Conservation (phyloP, 2,888 invertebrate species). For the Leucania comma region DNA sequence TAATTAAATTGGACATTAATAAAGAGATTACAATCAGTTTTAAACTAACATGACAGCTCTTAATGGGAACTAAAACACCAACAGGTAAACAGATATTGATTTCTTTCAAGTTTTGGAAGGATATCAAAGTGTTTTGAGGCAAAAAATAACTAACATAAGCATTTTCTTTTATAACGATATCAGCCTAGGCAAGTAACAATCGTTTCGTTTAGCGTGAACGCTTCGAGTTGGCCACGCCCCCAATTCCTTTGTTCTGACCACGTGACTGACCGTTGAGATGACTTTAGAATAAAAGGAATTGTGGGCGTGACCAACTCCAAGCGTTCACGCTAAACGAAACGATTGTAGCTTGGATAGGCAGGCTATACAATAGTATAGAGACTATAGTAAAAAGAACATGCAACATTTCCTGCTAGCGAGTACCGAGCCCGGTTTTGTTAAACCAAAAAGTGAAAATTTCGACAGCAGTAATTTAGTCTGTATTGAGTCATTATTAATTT, state of each 20-base stretch:
- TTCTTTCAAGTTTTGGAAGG: constrained; percentile 14
- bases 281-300: too few species aligned
- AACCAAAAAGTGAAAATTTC: constrained; percentile 46
- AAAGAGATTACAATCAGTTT: constrained; percentile 61
- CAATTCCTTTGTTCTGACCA: too few species aligned
- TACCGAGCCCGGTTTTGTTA: constrained; percentile 7
- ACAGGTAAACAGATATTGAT: constrained; percentile 20
- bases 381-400: not conserved
- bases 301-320: too few species aligned
- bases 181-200: too few species aligned
- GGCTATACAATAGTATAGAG: too few species aligned
- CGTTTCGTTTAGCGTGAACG: too few species aligned
- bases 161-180: not conserved
- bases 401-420: constrained; percentile 6
- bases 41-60: constrained; percentile 54
- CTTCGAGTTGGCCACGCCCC: too few species aligned
- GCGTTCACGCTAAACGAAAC: too few species aligned
- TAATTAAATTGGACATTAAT: constrained; percentile 62
- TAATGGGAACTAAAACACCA: constrained; percentile 42
- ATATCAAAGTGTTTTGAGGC: not conserved
- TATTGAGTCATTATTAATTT: constrained; percentile 57
- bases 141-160: not conserved
- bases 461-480: constrained; percentile 24
- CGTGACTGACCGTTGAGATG: too few species aligned
- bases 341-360: too few species aligned